phyloP scores from a whole-genome alignment of 2,888 invertebrate species.

The Cancer borealis region DNA sequence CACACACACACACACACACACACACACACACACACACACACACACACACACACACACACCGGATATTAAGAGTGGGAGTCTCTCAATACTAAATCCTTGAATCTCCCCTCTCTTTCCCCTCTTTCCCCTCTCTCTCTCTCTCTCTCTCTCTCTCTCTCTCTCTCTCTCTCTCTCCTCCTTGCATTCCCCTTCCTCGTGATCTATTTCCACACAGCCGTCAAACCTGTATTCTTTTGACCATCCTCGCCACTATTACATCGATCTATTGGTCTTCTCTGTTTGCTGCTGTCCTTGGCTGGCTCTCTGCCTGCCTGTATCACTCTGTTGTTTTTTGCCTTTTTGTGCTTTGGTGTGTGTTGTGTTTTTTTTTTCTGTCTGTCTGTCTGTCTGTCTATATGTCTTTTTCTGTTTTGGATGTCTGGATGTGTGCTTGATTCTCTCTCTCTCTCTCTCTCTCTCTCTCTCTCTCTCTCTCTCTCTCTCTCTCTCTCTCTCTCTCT shows the following conservation, averaged over 20 bases:
- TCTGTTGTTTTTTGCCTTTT: no score
- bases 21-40: conserved; percentile 16
- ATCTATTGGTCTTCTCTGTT: no score
- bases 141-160: not conserved
- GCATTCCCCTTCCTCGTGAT: no score
- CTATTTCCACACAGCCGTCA: no score
- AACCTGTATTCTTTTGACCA: no score
- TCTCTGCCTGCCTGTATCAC: no score
- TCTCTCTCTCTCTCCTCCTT: not conserved
- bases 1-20: conserved; percentile 12
- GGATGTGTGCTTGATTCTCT: not conserved
- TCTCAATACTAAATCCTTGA: not conserved
- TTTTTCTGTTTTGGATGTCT: no score
- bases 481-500: conserved; percentile 32
- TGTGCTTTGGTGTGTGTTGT: no score
- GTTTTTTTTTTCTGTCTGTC: no score
- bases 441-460: not conserved
- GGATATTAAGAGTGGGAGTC: not conserved
- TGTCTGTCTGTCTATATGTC: no score
- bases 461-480: conserved; percentile 9
- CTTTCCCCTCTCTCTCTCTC: not conserved
- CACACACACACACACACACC: conserved; percentile 23
- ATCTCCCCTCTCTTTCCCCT: not conserved
- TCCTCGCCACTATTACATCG: no score
- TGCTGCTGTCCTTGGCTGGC: no score